Conservation (phyloP, 2,888 invertebrate genomes). For the Platycnemis pennipes region DNA sequence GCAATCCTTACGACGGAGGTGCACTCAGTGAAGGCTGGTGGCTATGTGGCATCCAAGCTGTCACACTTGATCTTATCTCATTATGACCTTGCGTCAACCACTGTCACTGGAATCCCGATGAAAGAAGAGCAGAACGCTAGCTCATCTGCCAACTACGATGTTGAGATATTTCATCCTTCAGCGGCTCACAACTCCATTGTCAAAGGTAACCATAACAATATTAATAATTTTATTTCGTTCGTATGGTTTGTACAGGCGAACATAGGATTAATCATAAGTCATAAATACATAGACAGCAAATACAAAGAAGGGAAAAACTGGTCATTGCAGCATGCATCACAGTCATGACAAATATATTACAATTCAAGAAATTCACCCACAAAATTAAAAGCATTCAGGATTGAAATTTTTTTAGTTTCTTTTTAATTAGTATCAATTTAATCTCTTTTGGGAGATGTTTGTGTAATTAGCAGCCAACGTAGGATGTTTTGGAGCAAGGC, state of each 20-base stretch:
- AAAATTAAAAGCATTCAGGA: too few relatives aligned
- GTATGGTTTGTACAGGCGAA: too few relatives aligned
- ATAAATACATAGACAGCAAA: too few relatives aligned
- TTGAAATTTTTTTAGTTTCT: too few relatives aligned
- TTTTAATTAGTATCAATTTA: too few relatives aligned
- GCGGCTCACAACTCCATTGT: slow-evolving; percentile 92
- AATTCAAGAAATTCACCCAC: too few relatives aligned
- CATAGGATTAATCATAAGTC: too few relatives aligned
- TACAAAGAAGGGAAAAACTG: too few relatives aligned
- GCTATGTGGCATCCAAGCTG: slow-evolving; percentile 86
- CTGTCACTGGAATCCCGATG: slow-evolving; percentile 99
- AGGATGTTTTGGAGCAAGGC: too few relatives aligned
- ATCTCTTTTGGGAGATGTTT: too few relatives aligned
- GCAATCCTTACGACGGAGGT: slow-evolving; percentile 89
- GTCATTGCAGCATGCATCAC: neutral
- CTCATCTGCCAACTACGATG: slow-evolving; percentile 99
- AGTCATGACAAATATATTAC: too few relatives aligned
- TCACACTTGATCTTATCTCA: slow-evolving; percentile 90
- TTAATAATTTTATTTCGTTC: neutral
- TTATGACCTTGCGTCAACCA: slow-evolving; percentile 95
- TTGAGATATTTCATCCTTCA: slow-evolving; percentile 95
- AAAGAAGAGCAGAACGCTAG: slow-evolving; percentile 99
- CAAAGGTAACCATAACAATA: slow-evolving; percentile 78
- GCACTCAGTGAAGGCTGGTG: slow-evolving; percentile 88
- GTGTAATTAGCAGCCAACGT: too few relatives aligned